Conservation (phyloP, 2,113 vertebrate genomes). For the Atherinomorus stipes region DNA sequence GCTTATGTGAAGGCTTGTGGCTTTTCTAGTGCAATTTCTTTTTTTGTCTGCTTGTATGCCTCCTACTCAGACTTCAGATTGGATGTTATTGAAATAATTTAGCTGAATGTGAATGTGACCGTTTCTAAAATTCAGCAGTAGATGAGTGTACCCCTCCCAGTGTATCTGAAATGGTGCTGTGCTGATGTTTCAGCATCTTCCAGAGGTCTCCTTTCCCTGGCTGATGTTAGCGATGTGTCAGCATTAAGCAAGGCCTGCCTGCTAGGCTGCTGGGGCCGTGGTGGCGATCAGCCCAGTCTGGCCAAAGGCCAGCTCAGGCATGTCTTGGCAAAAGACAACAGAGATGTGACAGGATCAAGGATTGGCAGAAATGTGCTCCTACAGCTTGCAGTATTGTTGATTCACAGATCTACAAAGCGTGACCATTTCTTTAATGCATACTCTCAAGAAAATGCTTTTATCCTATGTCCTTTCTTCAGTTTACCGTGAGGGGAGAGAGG, state of each 20-base stretch:
- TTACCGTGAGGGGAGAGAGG: background rate
- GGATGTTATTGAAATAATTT: conserved; percentile 15
- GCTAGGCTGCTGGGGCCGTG: conserved; percentile 66
- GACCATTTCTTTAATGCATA: background rate
- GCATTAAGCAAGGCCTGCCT: conserved; percentile 74
- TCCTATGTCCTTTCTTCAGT: conserved; percentile 43
- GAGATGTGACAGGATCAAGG: conserved; percentile 57
- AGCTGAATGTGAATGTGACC: conserved; percentile 14
- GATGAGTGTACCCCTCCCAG: conserved; percentile 51
- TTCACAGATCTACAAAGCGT: conserved; percentile 22
- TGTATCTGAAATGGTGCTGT: conserved; percentile 68
- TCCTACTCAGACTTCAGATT: conserved; percentile 3
- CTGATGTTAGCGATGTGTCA: conserved; percentile 79
- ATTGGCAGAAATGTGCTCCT: conserved; percentile 28
- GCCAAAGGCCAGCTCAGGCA: conserved; percentile 72
- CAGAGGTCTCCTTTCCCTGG: conserved; percentile 72
- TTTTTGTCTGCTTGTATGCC: background rate
- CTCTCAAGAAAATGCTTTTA: background rate
- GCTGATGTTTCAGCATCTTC: conserved; percentile 76
- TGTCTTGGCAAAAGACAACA: conserved; percentile 64
- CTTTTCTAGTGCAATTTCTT: conserved; percentile 18
- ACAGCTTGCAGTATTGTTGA: conserved; percentile 39
- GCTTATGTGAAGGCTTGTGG: conserved; percentile 45
- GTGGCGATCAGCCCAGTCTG: conserved; percentile 75
- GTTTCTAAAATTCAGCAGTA: conserved; percentile 41